Conservation (phyloP, 2,888 invertebrate genomes). For the Fragum whitleyi region DNA sequence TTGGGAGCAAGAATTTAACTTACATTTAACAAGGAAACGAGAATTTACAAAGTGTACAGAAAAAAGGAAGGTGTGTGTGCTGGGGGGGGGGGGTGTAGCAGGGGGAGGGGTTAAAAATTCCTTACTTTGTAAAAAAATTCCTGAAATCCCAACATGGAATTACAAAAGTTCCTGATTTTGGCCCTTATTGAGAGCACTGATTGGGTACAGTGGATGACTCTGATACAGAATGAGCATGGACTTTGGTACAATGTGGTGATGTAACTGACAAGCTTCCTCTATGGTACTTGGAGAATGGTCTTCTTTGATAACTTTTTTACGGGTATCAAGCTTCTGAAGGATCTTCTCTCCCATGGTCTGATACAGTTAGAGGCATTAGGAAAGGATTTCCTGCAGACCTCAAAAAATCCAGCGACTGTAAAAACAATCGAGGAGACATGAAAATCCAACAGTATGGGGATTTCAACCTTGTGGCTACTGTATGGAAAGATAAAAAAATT, state of each 20-base stretch:
- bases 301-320: slow-evolving; percentile 50
- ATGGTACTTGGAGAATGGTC: not conserved
- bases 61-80: slow-evolving; percentile 23
- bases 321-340: slow-evolving; percentile 34
- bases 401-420: slow-evolving; percentile 29
- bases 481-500: slow-evolving; percentile 37
- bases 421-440: slow-evolving; percentile 35
- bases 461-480: slow-evolving; percentile 34
- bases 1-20: no score
- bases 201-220: slow-evolving; percentile 22
- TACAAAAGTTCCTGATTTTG: no score
- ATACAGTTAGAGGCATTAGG: slow-evolving; percentile 34
- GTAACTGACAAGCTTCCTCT: slow-evolving; percentile 32
- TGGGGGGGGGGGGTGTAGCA: slow-evolving; percentile 29
- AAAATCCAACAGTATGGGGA: slow-evolving; percentile 37
- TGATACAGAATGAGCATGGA: slow-evolving; percentile 29
- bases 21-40: no score
- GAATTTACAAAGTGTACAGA: no score
- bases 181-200: no score
- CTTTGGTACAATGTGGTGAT: slow-evolving; percentile 44
- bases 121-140: no score
- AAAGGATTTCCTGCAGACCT: slow-evolving; percentile 35
- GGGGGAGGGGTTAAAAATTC: no score
- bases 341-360: slow-evolving; percentile 23
- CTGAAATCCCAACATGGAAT: no score